phyloP scores from a whole-genome alignment of 2,113 vertebrate genomes.

The Seriola aureovittata region DNA sequence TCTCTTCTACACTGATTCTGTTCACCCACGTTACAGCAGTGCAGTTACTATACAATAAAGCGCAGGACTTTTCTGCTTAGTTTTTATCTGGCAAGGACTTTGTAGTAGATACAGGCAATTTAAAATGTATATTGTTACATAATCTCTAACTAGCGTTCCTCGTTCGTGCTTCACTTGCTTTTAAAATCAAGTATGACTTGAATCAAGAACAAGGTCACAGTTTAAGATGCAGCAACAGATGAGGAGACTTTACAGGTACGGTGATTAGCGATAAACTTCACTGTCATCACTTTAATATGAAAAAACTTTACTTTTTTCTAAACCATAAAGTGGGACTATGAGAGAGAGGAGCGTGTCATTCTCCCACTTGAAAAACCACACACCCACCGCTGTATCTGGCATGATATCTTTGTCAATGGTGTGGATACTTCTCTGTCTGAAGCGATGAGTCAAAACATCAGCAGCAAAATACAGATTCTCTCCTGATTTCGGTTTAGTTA shows the following conservation, averaged over 20 bases:
- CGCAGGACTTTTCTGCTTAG: neutral
- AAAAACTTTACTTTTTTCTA: neutral
- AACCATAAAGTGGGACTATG: constrained; percentile 1
- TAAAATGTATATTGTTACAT: neutral
- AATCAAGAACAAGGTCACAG: neutral
- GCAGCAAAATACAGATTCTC: neutral
- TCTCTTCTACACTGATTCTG: constrained; percentile 39
- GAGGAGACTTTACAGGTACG: neutral
- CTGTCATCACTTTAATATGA: neutral
- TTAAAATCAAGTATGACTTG: neutral
- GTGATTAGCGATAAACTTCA: neutral
- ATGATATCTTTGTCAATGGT: neutral
- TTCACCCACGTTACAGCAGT: constrained; percentile 44
- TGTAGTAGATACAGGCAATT: neutral
- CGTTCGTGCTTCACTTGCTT: neutral
- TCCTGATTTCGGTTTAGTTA: neutral
- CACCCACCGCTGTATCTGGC: neutral
- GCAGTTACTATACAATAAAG: constrained; percentile 28
- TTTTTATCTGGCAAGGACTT: constrained; percentile 9
- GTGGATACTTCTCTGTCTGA: neutral
- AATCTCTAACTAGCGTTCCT: neutral
- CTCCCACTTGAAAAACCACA: neutral
- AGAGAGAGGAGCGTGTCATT: neutral
- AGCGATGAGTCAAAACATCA: neutral
- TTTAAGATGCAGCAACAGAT: neutral